Evolutionary conservation across 2,888 invertebrate genomes (phyloP).

Genomic region (Lasioglossum figueresi): DNA sequence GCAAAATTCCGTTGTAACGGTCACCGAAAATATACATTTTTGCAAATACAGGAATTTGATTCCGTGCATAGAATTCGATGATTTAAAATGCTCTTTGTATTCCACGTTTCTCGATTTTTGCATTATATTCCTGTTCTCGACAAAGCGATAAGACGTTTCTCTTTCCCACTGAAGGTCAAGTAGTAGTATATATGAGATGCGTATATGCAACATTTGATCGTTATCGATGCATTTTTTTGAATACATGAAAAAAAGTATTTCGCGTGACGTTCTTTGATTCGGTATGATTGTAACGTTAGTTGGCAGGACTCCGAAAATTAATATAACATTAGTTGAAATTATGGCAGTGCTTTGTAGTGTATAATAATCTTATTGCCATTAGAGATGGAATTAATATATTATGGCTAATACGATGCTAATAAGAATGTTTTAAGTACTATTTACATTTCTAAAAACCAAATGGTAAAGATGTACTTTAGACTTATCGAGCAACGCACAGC

Average conservation of each 20-base stretch:
- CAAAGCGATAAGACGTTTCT: background rate
- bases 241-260: background rate
- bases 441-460: slow-evolving; percentile 47
- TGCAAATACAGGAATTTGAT: slow-evolving; percentile 26
- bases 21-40: slow-evolving; percentile 44
- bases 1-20: slow-evolving; percentile 27
- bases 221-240: background rate
- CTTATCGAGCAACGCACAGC: slow-evolving; percentile 20
- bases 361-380: slow-evolving; percentile 78
- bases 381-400: slow-evolving; percentile 63
- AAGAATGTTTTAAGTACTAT: slow-evolving; percentile 43
- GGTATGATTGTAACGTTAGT: slow-evolving; percentile 55
- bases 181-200: background rate
- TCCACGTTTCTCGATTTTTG: background rate
- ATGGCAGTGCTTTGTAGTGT: slow-evolving; percentile 82
- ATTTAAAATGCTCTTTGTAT: slow-evolving; percentile 1
- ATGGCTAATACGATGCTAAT: slow-evolving; percentile 45
- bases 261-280: slow-evolving; percentile 25
- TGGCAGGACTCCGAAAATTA: slow-evolving; percentile 73
- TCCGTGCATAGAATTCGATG: slow-evolving; percentile 35
- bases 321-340: slow-evolving; percentile 75
- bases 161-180: background rate
- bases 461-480: slow-evolving; percentile 34
- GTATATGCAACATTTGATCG: background rate
- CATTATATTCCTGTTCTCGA: slow-evolving; percentile 13